These are phyloP conservation scores for Cyclophora albipunctata DNA, from an alignment of 2,888 invertebrate genomes.

Conservation along the genomic window DNA sequence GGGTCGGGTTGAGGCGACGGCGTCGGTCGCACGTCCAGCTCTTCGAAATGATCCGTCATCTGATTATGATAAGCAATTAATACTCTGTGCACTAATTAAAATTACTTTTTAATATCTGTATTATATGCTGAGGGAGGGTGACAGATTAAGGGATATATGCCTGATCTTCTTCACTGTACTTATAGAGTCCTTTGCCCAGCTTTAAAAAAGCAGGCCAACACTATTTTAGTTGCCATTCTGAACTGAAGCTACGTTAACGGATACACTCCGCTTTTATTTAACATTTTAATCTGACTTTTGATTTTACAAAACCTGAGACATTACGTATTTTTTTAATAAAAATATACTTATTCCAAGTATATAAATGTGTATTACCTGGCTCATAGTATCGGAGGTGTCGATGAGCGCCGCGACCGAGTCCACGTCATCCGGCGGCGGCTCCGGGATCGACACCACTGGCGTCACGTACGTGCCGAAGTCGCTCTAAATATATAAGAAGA, in stretches of 20 bases:
- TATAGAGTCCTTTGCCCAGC: too few species aligned
- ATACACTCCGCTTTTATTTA: too few species aligned
- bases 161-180: too few species aligned
- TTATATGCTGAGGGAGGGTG: too few species aligned
- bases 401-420: constrained; percentile 78
- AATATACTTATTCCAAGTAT: too few species aligned
- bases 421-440: constrained; percentile 77
- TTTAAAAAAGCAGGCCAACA: background rate
- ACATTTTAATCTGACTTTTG: background rate
- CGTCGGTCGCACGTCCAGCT: constrained; percentile 42
- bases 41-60: constrained; percentile 50
- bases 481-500: constrained; percentile 71
- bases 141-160: too few species aligned
- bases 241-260: too few species aligned
- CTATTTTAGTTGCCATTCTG: background rate
- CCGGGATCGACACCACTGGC: constrained; percentile 91
- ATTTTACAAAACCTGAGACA: background rate
- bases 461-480: constrained; percentile 96
- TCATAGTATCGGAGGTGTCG: constrained; percentile 79
- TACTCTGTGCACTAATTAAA: background rate
- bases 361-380: constrained; percentile 37
- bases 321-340: too few species aligned
- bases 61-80: constrained; percentile 16
- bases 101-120: background rate
- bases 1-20: constrained; percentile 62